Base-by-base conservation (phyloP, 2,113 vertebrate genomes). In the Oreochromis tanganicae region DNA sequence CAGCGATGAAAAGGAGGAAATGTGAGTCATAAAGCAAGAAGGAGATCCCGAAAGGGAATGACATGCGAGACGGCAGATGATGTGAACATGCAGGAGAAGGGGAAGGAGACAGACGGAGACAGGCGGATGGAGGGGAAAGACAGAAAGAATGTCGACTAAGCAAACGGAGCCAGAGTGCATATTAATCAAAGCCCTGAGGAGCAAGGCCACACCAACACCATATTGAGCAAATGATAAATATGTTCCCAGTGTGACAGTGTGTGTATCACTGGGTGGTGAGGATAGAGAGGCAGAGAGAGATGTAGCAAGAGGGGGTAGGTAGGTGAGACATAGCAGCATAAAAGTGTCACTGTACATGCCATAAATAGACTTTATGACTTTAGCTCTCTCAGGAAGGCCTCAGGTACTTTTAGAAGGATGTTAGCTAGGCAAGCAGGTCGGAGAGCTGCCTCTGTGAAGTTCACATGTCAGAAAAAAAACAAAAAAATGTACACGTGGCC, bases 291-390 rank as follows among this genome's bases (percentile, higher is more conserved):
- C 6, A 61, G 84, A 81, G 36, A 32, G 73, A 34, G 73, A 13
- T 75, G 66, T 55, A 56, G 59, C 24, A n/a, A n/a, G 82, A 24
- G 46, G 75, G 71, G 73, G 59, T 19, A 56, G 88, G 87, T 84
- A 56, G 88, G 87, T 84, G 88, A 90, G 89, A 82, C 57, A 93
- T 80, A 85, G 87, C 86, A 84, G 90, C 90, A 93, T 93, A 71
- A 92, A 94, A 91, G 86, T 94, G 90, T 91, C 94, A 92, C 80
- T 38, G 75, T 32, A 48, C 48, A 81, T 14, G 78, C 89, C 89
- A 92, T 91, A 90, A 94, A 95, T 92, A 93, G 86, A 88, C 54
- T 92, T 93, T 92, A 94, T 87, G 89, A 89, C 85, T 88, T 79
- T 88, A 88, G 89, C 83, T 50, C 80, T 89, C 68, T 82, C 13